Base-by-base conservation (phyloP, 2,888 invertebrate species). In the Eledone cirrhosa region DNA sequence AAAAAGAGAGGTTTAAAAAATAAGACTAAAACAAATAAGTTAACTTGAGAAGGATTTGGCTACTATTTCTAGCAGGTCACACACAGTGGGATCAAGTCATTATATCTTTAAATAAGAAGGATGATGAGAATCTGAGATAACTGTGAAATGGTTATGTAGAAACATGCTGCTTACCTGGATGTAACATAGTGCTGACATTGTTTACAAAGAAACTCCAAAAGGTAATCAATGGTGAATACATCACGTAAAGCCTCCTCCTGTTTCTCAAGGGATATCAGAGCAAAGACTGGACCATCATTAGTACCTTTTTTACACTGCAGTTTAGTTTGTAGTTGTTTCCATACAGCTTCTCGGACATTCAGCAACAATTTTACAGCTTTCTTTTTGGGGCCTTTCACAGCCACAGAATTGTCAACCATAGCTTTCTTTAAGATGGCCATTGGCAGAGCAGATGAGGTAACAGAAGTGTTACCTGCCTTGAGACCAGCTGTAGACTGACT, bases 221-320 rank as follows among this genome's bases (percentile, higher is more conserved):
- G 84, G 80, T 87, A 89, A 27, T 81, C 81, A 79, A 88, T 84
- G 24, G 79, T 82, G 79, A 88, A 88, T 48, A 85, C 77, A 8
- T 85, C 81, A 75, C 86, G 84, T 41, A 89, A 80, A 8, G 79
- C 79, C 0, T 81, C 76, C 48, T 84, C 83, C 69, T 87, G 83
- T 22, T 84, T 80, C 7, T 89, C 81, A 24, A 89, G 78, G 33
- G 87, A 79, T 1, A 87, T 88, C 41, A 90, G 81, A 14, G 89
- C 89, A 79, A 89, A 85, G 48, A 90, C 88, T 0, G 90, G 89
- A 76, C 89, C 89, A 81, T 89, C 88, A 74, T 88, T 85, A 78
- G 86, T 83, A 0, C 89, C 89, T 41, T 85, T 85, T 78, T 85
- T 85, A 83, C 88, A 89, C n/a, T 84, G 83, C 33, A 89, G 75